These are phyloP conservation scores for Drepana falcataria DNA, from an alignment of 2,888 invertebrate species.

Conservation along the genomic window DNA sequence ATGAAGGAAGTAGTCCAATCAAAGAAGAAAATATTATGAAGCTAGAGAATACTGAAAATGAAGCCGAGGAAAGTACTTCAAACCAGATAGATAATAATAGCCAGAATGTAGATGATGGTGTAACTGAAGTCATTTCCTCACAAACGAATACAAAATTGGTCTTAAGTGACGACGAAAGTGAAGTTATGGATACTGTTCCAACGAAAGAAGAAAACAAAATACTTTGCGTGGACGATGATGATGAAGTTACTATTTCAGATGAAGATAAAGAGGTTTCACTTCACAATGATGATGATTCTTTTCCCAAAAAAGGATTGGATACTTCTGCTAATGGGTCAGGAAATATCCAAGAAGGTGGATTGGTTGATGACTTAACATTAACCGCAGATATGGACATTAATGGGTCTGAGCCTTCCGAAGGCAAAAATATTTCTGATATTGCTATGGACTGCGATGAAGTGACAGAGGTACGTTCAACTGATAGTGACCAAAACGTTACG, in stretches of 20 bases:
- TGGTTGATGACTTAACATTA: slow-evolving; percentile 6
- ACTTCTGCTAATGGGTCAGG: neutral
- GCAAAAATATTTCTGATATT: neutral
- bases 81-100: neutral
- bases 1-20: slow-evolving; percentile 1
- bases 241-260: neutral
- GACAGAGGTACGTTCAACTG: neutral
- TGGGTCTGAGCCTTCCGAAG: neutral
- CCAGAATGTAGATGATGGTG: neutral
- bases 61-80: neutral
- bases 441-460: neutral
- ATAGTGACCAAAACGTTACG: neutral
- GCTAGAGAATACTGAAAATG: neutral
- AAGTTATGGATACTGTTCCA: neutral
- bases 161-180: too few relatives aligned
- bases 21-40: neutral
- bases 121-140: neutral
- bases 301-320: neutral
- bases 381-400: too few relatives aligned
- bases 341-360: neutral
- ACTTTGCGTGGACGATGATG: neutral
- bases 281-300: neutral
- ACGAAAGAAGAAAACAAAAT: neutral
- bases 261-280: neutral
- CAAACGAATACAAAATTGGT: too few relatives aligned